phyloP scores from a whole-genome alignment of 2,888 invertebrate genomes.

The Parnassius mnemosyne region DNA sequence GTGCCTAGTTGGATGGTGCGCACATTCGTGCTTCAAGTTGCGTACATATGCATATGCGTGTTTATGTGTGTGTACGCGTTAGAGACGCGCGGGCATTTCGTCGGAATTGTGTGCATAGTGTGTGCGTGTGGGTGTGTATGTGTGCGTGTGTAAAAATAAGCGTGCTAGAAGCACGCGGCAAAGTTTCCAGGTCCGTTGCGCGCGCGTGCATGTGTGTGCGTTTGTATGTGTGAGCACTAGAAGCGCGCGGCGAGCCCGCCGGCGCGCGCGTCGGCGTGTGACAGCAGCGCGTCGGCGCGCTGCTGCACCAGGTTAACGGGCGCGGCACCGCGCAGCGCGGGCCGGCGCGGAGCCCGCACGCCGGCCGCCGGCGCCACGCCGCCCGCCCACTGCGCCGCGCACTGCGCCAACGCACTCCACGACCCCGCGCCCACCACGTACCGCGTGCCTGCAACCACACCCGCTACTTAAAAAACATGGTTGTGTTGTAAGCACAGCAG shows the following conservation, averaged over 20 bases:
- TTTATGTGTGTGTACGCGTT: too few relatives aligned
- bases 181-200: too few relatives aligned
- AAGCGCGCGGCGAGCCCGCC: conserved; percentile 84
- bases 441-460: conserved; percentile 60
- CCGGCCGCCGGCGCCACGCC: conserved; percentile 32
- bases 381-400: conserved; percentile 41
- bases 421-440: conserved; percentile 64
- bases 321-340: conserved; percentile 39
- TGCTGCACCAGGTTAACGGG: conserved; percentile 86
- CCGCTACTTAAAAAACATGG: too few relatives aligned
- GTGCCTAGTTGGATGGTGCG: too few relatives aligned
- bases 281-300: conserved; percentile 81
- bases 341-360: conserved; percentile 27
- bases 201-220: background rate
- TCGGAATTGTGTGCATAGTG: too few relatives aligned
- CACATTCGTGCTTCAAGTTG: too few relatives aligned
- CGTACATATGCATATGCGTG: too few relatives aligned
- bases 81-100: background rate
- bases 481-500: too few relatives aligned
- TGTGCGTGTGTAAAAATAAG: conserved; percentile 65
- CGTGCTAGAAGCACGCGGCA: too few relatives aligned
- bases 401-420: conserved; percentile 48
- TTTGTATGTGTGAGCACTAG: conserved; percentile 41
- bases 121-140: too few relatives aligned
- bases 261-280: conserved; percentile 87